Evolutionary conservation across 2,888 invertebrate genomes (phyloP).

Genomic region (Drosophila kokeensis): DNA sequence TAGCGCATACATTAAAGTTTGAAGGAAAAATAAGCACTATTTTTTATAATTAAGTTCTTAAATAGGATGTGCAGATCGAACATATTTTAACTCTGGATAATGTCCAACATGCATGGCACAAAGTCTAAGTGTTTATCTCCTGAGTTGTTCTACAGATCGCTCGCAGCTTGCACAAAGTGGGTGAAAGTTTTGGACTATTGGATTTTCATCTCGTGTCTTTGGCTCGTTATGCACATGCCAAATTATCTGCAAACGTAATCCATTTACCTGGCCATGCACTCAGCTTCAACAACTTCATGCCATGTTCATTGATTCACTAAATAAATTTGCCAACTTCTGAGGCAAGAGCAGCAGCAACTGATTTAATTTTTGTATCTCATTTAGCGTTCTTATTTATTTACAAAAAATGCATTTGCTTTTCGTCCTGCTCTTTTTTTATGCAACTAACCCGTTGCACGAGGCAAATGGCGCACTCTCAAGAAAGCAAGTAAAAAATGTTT

Average conservation of each 20-base stretch:
- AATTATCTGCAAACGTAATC: conserved; percentile 52
- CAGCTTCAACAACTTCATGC: conserved; percentile 52
- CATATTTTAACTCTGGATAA: neutral
- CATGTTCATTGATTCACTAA: conserved; percentile 65
- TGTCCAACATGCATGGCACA: neutral
- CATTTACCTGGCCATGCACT: conserved; percentile 47
- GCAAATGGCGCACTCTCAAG: conserved; percentile 28
- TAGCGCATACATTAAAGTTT: no score
- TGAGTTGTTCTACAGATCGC: neutral
- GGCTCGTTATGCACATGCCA: conserved; percentile 20
- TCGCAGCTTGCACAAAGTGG: neutral
- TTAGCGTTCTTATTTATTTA: conserved; percentile 70
- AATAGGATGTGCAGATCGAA: neutral
- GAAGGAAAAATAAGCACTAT: no score
- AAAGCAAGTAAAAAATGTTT: conserved; percentile 60
- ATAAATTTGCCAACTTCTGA: conserved; percentile 64
- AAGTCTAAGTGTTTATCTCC: neutral
- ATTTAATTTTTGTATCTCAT: conserved; percentile 57
- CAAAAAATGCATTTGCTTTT: conserved; percentile 66
- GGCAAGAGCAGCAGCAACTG: conserved; percentile 5
- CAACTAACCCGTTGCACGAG: conserved; percentile 37
- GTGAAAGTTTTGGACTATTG: conserved; percentile 11
- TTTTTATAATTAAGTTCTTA: neutral
- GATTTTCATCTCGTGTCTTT: conserved; percentile 27
- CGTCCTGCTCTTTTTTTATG: conserved; percentile 10